Conservation (phyloP, 2,113 vertebrate species). For the Ascaphus truei region DNA sequence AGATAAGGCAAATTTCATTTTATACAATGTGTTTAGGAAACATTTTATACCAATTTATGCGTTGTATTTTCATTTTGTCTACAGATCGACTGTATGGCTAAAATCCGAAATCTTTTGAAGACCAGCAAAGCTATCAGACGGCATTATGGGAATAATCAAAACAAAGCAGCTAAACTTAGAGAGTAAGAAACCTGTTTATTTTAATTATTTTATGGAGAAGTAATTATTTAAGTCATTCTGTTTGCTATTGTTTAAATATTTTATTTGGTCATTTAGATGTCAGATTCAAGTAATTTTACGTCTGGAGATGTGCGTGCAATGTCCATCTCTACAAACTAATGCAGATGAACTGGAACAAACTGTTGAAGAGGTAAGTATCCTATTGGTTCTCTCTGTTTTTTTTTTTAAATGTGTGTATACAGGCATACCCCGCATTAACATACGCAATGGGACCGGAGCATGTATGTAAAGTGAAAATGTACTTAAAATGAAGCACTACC, state of each 20-base stretch:
- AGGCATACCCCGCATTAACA: too few relatives aligned
- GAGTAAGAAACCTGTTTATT: constrained; percentile 66
- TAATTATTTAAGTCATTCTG: too few relatives aligned
- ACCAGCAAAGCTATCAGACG: constrained; percentile 76
- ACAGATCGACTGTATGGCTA: constrained; percentile 59
- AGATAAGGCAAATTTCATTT: too few relatives aligned
- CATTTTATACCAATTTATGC: too few relatives aligned
- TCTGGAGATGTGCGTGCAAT: constrained; percentile 77
- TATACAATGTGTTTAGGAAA: too few relatives aligned
- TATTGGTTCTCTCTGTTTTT: too few relatives aligned
- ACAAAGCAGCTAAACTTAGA: constrained; percentile 76
- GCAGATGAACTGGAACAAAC: constrained; percentile 64
- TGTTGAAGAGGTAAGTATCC: constrained; percentile 79
- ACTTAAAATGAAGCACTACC: too few relatives aligned
- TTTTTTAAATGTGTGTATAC: too few relatives aligned
- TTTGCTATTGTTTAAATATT: too few relatives aligned
- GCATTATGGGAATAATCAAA: constrained; percentile 51
- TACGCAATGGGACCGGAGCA: too few relatives aligned
- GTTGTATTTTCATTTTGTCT: constrained; percentile 27
- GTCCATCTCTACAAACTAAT: constrained; percentile 49
- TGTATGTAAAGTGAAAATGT: too few relatives aligned
- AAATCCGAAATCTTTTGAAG: constrained; percentile 76
- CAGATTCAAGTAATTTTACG: constrained; percentile 81
- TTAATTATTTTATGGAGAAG: too few relatives aligned
- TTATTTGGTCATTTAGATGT: constrained; percentile 64